Evolutionary conservation across 1,140 invertebrate species (phyloP), one percentile per base, ranked within the genome.

Genomic region (Littorina saxatilis): DNA sequence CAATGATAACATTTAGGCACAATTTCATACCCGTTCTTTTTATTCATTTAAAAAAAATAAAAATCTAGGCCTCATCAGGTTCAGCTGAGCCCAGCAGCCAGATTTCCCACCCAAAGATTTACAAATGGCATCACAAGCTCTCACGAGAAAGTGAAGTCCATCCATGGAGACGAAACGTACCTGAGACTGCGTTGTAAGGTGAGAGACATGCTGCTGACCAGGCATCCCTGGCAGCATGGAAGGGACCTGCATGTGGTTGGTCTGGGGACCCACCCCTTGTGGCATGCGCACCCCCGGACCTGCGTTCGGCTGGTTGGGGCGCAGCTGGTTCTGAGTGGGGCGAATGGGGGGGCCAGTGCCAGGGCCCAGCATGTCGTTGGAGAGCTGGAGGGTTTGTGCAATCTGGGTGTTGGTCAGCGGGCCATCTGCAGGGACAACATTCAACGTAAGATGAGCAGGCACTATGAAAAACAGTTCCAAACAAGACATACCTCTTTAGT

Each of bases 181-280:
- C 43, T 47, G 43, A 47, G 43, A 47, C 43, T 47, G 43, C 17
- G 43, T 47, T 47, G 43, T 5, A 47, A 47, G 43, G 17, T 47
- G 43, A 9, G 43, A 47, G 43, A 47, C 7, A 47, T 47, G 43
- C 40, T 43, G 70, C 23, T 50, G 2, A n/a, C 20, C 70, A 50
- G 66, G 13, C 35, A 39, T 32, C 35, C 35, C 29, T 39, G 66
- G 66, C 27, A 73, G 20, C 35, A 29, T 72, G 0, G 27, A 52
- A 27, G 79, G 50, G 81, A 86, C 32, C 55, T 61, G 76, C 27
- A 39, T 58, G n/a, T 68, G 76, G 77, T 32, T 61, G 70, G 70
- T 4, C 27, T 73, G 70, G 20, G 40, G 29, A 2, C 39, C 70
- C 20, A 73, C n/a, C 2, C 40, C 5, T 43, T 73, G 70, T 17